phyloP scores from a whole-genome alignment of 2,797 vertebrate species.

The Acrossocheilus fasciatus region DNA sequence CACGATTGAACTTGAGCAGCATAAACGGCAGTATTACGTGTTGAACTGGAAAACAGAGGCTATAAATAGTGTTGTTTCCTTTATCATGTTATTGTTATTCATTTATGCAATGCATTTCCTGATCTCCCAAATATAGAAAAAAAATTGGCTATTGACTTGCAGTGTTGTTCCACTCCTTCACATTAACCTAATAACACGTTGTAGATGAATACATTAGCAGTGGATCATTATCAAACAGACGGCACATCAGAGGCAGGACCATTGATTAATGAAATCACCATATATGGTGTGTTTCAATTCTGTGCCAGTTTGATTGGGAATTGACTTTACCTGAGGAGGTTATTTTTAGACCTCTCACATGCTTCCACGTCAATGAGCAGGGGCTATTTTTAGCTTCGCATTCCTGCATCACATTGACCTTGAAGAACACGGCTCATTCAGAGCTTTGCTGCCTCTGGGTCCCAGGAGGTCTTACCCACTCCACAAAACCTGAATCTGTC shows the following conservation, averaged over 20 bases:
- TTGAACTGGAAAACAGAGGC: not conserved
- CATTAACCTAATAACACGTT: constrained; percentile 10
- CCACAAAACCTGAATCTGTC: constrained; percentile 35
- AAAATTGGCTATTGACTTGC: not conserved
- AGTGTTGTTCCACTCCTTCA: not conserved
- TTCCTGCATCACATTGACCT: constrained; percentile 53
- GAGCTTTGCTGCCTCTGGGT: constrained; percentile 15
- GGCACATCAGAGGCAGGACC: not conserved
- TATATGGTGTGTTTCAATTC: not conserved
- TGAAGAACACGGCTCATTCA: constrained; percentile 47
- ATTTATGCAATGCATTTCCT: not conserved
- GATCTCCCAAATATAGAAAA: not conserved
- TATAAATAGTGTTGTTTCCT: not conserved
- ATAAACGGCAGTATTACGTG: not conserved
- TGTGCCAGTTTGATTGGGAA: constrained; percentile 36
- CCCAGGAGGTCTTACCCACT: constrained; percentile 32
- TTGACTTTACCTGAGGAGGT: constrained; percentile 51
- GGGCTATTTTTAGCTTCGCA: constrained; percentile 53
- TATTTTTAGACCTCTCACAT: constrained; percentile 55
- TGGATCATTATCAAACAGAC: not conserved
- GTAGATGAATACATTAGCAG: constrained; percentile 2
- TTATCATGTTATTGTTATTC: not conserved
- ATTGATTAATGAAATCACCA: constrained; percentile 8
- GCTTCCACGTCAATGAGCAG: constrained; percentile 50
- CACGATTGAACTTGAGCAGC: not conserved